Base-by-base conservation (phyloP, 2,797 vertebrate species). In the Acanthis flammea region DNA sequence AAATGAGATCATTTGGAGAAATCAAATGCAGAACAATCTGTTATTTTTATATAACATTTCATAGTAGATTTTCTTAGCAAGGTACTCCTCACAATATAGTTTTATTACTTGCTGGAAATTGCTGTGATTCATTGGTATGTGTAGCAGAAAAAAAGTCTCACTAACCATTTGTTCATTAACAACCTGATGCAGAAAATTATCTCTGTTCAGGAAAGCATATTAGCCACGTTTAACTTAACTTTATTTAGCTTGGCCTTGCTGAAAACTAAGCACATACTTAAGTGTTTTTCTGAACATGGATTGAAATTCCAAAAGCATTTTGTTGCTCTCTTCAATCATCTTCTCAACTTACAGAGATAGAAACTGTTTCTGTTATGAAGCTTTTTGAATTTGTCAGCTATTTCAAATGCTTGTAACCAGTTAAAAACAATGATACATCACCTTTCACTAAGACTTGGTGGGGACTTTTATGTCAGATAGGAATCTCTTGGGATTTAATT, bases 1-100 rank as follows among this genome's bases (percentile, higher is more conserved):
- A 97, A 95, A 97, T 97, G 91, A 97, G 97, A 94, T 97, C 91
- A 94, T 96, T 95, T 97, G 25, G 76, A 93, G 96, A 88, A 92
- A 95, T 96, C 91, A 95, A 96, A 94, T 95, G 91, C 83, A 86
- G 84, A 96, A 86, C 84, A 95, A 93, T 97, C 95, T 96, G 90
- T 95, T 97, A 96, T 91, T 96, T 94, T 96, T 93, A 79, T 89
- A 91, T 91, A 95, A 92, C 54, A 78, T 92, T 93, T 92, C 81
- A 79, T 86, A 92, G 81, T 78, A 88, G 94, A 88, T 96, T 94
- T 95, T 79, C 83, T 89, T 89, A 87, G 83, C 72, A 92, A 95
- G 83, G 84, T 94, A 88, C 93, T 94, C 62, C 82, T 84, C 68
- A 93, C 95, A 88, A 84, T 86, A 87, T 63, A 74, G 41, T 96